Conservation (phyloP, 2,113 vertebrate species). For the Cheilinus undulatus region DNA sequence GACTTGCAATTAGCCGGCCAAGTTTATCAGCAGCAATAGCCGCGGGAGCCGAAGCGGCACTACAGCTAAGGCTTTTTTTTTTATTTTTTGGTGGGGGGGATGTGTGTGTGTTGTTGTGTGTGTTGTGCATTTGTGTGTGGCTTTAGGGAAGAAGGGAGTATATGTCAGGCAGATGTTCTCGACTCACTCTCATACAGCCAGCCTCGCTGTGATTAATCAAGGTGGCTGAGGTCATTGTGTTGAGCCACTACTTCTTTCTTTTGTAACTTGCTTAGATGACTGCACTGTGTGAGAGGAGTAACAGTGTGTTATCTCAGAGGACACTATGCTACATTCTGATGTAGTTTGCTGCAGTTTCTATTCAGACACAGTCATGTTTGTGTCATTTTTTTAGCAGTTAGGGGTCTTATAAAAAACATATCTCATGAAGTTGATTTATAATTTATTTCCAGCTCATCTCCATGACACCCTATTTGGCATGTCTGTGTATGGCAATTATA, state of each 20-base stretch:
- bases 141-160: slow-evolving; percentile 10
- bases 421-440: too few relatives aligned
- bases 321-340: background rate
- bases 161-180: slow-evolving; percentile 53
- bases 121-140: background rate
- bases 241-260: slow-evolving; percentile 30
- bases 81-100: background rate
- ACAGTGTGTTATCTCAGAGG: background rate
- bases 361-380: too few relatives aligned
- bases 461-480: too few relatives aligned
- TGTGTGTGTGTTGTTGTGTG: background rate
- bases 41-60: slow-evolving; percentile 48
- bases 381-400: too few relatives aligned
- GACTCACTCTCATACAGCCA: slow-evolving; percentile 9
- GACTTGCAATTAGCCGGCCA: slow-evolving; percentile 81
- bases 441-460: too few relatives aligned
- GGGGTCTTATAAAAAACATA: too few relatives aligned
- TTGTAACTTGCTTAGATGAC: background rate
- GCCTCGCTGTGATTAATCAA: slow-evolving; percentile 56
- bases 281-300: background rate
- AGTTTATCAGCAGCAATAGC: slow-evolving; percentile 75
- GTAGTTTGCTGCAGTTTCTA: background rate
- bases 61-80: slow-evolving; percentile 5
- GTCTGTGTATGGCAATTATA: too few relatives aligned
- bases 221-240: slow-evolving; percentile 34